These are phyloP conservation scores for Hydriomena furcata DNA, from an alignment of 2,888 invertebrate genomes.

Conservation along the genomic window DNA sequence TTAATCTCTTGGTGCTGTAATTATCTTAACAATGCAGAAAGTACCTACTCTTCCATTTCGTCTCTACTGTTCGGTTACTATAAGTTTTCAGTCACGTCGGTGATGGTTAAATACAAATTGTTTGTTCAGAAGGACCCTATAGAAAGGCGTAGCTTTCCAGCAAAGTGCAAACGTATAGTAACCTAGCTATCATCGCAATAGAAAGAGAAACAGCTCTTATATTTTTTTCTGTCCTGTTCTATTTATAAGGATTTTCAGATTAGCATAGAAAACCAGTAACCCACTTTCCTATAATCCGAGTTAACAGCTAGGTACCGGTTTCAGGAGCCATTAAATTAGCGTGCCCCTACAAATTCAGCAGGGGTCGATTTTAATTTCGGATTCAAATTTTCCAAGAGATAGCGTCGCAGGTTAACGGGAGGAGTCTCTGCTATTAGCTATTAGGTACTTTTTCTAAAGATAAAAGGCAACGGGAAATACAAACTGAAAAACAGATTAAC, in stretches of 20 bases:
- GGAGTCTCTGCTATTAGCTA: constrained; percentile 11
- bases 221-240: background rate
- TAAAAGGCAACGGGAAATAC: background rate
- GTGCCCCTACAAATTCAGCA: constrained; percentile 51
- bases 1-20: constrained; percentile 5
- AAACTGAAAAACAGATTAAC: background rate
- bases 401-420: constrained; percentile 55
- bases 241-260: constrained; percentile 18
- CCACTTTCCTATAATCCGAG: constrained; percentile 32
- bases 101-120: no score
- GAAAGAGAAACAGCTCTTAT: background rate
- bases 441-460: background rate
- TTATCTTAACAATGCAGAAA: constrained; percentile 3
- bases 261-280: constrained; percentile 30
- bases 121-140: no score
- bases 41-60: background rate
- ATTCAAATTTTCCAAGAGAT: constrained; percentile 71
- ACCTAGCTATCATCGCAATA: background rate
- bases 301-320: constrained; percentile 41
- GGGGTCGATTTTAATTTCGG: constrained; percentile 54
- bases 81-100: no score
- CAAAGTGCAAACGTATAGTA: no score
- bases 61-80: background rate
- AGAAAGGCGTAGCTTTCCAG: no score
- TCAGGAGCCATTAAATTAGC: constrained; percentile 48